Evolutionary conservation across 2,113 vertebrate species (phyloP).

Genomic region (Clupea harengus): DNA sequence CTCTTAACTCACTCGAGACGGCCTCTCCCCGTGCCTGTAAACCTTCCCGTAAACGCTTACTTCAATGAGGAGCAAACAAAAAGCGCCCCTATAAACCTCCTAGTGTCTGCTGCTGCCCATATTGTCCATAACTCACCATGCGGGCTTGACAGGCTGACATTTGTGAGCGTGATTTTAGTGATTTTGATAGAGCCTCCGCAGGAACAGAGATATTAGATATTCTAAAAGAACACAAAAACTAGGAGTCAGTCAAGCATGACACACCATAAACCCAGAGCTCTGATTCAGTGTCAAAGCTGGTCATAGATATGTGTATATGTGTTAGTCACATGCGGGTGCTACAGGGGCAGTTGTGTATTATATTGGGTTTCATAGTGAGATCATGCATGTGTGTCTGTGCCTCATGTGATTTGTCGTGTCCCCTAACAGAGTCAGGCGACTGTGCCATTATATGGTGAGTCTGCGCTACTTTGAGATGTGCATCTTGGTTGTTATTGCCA

Average conservation of each 20-base stretch:
- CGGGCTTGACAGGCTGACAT: not conserved
- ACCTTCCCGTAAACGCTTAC: not conserved
- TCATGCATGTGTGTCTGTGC: not conserved
- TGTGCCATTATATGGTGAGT: conserved; percentile 92
- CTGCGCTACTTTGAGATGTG: conserved; percentile 96
- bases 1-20: not conserved
- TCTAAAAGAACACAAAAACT: not conserved
- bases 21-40: not conserved
- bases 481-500: conserved; percentile 90
- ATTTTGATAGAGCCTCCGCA: not conserved
- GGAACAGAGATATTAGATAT: not conserved
- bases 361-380: not conserved
- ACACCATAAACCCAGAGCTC: not conserved
- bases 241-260: too few relatives aligned
- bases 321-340: not conserved
- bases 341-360: not conserved
- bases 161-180: not conserved
- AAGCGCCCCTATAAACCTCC: not conserved
- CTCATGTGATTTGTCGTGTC: not conserved
- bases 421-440: conserved; percentile 79
- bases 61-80: not conserved
- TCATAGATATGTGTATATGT: not conserved
- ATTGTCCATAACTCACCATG: not conserved
- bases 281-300: not conserved
- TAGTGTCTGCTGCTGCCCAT: not conserved